Percentiles rank a stretch among this genome's conserved stretches.
Evolutionary conservation across 2,888 invertebrate species (phyloP).

Genomic region (Morinoia aosen): DNA sequence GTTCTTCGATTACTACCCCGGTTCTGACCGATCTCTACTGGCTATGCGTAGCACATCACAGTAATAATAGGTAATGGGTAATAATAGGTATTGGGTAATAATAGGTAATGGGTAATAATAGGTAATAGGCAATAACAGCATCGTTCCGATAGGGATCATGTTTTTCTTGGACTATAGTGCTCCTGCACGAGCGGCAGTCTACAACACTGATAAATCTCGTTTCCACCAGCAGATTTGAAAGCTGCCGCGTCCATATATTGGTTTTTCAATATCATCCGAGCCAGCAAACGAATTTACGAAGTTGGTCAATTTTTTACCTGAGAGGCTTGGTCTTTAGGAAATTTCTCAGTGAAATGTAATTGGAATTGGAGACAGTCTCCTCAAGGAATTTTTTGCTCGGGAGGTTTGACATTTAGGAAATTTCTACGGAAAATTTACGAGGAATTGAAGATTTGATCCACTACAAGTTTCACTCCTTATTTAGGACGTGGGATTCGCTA

Average conservation of each 20-base stretch:
- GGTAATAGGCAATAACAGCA: neutral
- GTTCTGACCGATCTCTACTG: too few relatives aligned
- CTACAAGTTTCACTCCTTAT: too few relatives aligned
- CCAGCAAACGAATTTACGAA: neutral
- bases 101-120: too few relatives aligned
- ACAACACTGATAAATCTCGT: neutral
- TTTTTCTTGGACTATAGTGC: neutral
- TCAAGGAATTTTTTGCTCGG: too few relatives aligned
- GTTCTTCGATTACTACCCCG: too few relatives aligned
- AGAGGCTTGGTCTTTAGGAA: neutral
- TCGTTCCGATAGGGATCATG: neutral
- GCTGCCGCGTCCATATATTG: neutral
- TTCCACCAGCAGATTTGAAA: neutral
- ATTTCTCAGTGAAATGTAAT: neutral
- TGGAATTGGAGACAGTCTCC: neutral
- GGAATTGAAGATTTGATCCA: too few relatives aligned
- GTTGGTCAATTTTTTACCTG: neutral
- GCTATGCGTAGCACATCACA: too few relatives aligned
- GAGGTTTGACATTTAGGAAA: too few relatives aligned
- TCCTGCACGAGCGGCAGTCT: neutral
- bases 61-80: too few relatives aligned
- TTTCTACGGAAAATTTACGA: too few relatives aligned
- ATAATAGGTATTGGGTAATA: too few relatives aligned
- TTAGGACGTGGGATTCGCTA: too few relatives aligned
- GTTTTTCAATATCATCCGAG: neutral